Evolutionary conservation across 2,888 invertebrate genomes (phyloP).

Genomic region (Callinectes sapidus): DNA sequence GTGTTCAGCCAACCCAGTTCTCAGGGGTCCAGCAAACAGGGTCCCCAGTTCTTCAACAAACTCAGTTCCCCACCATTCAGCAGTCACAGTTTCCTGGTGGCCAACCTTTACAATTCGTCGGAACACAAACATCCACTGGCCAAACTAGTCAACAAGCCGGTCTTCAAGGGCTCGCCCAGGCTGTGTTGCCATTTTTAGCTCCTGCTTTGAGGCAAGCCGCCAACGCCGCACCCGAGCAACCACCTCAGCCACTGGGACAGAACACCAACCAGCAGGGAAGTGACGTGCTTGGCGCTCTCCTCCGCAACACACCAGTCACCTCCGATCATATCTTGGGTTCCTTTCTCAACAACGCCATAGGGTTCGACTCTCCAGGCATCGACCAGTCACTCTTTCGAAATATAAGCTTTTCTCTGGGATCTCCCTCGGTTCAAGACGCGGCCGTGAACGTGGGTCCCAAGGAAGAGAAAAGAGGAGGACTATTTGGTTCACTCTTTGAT

Average conservation of each 20-base stretch:
- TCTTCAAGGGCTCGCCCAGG: neutral
- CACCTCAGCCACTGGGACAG: neutral
- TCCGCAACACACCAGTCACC: constrained; percentile 15
- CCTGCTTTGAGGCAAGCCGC: neutral
- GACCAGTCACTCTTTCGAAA: constrained; percentile 21
- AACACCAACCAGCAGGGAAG: neutral
- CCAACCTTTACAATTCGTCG: neutral
- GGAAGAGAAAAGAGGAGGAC: neutral
- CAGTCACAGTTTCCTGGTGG: neutral
- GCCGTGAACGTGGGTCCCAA: neutral
- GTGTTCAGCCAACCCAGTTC: neutral
- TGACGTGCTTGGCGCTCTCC: neutral
- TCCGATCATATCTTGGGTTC: neutral
- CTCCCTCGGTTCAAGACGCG: neutral
- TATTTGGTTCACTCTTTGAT: neutral
- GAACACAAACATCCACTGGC: neutral
- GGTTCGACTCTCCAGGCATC: neutral
- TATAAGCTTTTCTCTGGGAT: neutral
- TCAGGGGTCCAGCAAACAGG: neutral
- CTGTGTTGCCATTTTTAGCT: neutral
- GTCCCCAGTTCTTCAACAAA: neutral
- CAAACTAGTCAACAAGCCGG: neutral
- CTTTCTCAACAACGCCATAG: neutral
- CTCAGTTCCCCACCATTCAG: neutral
- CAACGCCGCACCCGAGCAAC: neutral